A percentile compares a stretch with the other conserved stretches of the same genome.
Evolutionary conservation across 2,888 invertebrate genomes (phyloP).

Genomic region (Chymomyza caudatula): DNA sequence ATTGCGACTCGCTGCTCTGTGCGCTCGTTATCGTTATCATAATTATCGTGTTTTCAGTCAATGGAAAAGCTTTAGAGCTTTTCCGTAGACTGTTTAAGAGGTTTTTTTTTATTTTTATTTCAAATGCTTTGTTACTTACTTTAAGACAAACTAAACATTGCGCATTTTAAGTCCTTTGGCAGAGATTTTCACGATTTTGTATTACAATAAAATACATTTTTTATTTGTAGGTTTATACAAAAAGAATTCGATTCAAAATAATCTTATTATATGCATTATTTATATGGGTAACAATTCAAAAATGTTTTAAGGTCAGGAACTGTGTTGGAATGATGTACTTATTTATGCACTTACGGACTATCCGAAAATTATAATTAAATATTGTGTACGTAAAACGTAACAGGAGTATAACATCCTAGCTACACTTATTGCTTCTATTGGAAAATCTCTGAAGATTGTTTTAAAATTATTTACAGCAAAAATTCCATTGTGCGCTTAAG

Average conservation of each 20-base stretch:
- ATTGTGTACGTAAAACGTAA: neutral
- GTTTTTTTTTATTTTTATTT: neutral
- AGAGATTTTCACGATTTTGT: neutral
- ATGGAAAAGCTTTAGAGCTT: slow-evolving; percentile 40
- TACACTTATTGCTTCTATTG: neutral
- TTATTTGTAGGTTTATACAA: slow-evolving; percentile 47
- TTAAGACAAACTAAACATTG: neutral
- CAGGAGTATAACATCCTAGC: slow-evolving; percentile 4
- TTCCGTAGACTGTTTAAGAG: neutral
- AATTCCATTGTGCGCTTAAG: neutral
- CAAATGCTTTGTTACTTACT: slow-evolving; percentile 10
- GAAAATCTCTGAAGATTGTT: slow-evolving; percentile 26
- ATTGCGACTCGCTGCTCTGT: slow-evolving; percentile 22
- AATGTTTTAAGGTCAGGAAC: slow-evolving; percentile 18
- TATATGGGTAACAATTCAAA: slow-evolving; percentile 37
- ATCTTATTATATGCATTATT: slow-evolving; percentile 20
- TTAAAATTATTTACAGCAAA: slow-evolving; percentile 42
- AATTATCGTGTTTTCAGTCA: neutral
- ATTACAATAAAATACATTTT: slow-evolving; percentile 7
- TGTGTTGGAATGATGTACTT: neutral
- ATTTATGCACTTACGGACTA: slow-evolving; percentile 28
- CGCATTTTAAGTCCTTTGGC: neutral
- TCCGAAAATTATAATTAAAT: slow-evolving; percentile 19
- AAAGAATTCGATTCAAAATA: slow-evolving; percentile 39
- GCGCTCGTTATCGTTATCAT: slow-evolving; percentile 12